These are phyloP conservation scores for Eupleurogrammus muticus DNA, from an alignment of 2,797 vertebrate genomes.

Conservation along the genomic window DNA sequence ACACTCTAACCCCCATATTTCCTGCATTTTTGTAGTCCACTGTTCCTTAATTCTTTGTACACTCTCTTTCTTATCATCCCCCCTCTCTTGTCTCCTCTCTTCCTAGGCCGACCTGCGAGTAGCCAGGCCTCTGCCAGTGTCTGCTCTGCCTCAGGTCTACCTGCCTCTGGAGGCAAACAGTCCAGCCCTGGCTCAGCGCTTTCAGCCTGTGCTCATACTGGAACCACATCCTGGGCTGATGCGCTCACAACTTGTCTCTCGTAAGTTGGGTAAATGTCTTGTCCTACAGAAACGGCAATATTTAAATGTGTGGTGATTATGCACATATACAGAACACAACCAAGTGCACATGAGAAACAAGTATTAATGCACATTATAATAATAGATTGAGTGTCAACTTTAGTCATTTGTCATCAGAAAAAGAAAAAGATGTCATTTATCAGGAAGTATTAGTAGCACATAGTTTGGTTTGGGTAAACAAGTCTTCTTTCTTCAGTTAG, in stretches of 20 bases:
- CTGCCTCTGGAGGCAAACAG: slow-evolving; percentile 72
- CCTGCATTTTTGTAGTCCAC: not conserved
- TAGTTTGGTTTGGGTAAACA: no score
- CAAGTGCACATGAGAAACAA: not conserved
- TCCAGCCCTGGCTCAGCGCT: slow-evolving; percentile 63
- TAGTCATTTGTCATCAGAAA: no score
- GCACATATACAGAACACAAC: not conserved
- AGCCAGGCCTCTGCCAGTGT: slow-evolving; percentile 49
- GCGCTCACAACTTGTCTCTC: slow-evolving; percentile 83
- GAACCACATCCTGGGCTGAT: slow-evolving; percentile 82
- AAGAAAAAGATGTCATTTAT: no score
- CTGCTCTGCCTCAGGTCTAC: slow-evolving; percentile 77
- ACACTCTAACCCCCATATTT: not conserved
- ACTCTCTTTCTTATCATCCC: slow-evolving; percentile 3
- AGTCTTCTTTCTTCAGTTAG: no score
- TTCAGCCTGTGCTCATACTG: slow-evolving; percentile 88
- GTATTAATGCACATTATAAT: not conserved
- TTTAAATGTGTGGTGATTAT: not conserved
- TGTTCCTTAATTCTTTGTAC: not conserved
- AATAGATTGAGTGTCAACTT: not conserved
- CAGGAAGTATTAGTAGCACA: no score
- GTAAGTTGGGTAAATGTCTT: slow-evolving; percentile 69
- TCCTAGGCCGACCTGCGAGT: slow-evolving; percentile 60
- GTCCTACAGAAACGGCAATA: slow-evolving; percentile 13
- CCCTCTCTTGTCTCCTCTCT: not conserved